Base-by-base conservation (phyloP, 2,113 vertebrate genomes). In the Sialia sialis region DNA sequence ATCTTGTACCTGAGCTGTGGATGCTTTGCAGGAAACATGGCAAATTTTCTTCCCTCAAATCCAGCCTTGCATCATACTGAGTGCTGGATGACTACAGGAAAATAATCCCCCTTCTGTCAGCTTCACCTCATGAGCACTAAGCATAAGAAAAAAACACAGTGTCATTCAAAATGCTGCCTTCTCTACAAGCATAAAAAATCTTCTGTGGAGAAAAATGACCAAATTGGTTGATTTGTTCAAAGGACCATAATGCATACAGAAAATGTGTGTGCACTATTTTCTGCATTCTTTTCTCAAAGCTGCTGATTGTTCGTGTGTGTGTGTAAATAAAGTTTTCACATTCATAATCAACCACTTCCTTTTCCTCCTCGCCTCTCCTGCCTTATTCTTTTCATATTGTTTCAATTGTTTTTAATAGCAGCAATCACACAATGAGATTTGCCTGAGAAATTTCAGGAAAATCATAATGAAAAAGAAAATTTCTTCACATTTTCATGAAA, bases 271-370 rank as follows among this genome's bases (percentile, higher is more conserved):
- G 41, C 23, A 80, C 34, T 62, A 68, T 85, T 86, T 83, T 73
- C 81, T 91, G 29, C 70, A 70, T 89, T 95, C 62, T 91, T 87
- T 89, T 85, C 90, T 90, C 84, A 87, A 87, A 97, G 84, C 70
- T 79, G 87, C 67, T 95, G 94, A 87, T 76, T 79, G 62, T 87
- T 92, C 63, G 0, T 76, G 59, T 89, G 70, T 89, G 70, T 92
- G 74, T 94, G 87, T 76, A 94, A 96, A 96, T 85, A 95, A 96
- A 92, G 85, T 79, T 96, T 93, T 95, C 84, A 67, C 70, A 95
- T 93, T 85, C 70, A 88, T 74, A 93, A 91, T 77, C 82, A 74
- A 55, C 84, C 13, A 7, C 84, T 67, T 90, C 91, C 87, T 95
- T 87, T 93, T 91, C 55, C 87, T 85, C 59, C 81, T 51, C 70